Conservation (phyloP, 2,888 invertebrate genomes). For the Brachyptera putata region DNA sequence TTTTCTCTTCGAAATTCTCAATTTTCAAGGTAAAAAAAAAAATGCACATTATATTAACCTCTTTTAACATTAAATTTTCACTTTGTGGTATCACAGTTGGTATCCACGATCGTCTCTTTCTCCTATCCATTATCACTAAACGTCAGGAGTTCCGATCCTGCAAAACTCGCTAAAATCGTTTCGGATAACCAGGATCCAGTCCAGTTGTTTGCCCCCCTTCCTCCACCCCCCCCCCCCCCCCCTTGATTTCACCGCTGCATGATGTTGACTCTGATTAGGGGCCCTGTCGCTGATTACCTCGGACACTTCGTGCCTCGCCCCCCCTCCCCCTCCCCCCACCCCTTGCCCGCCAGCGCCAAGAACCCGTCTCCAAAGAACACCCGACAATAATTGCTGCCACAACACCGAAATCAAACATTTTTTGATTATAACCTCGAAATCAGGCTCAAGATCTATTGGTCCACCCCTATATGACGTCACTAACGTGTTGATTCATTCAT, state of each 20-base stretch:
- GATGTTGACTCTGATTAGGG: slow-evolving; percentile 7
- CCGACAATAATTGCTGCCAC: not conserved
- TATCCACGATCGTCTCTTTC: too few relatives aligned
- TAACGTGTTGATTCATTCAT: slow-evolving; percentile 3
- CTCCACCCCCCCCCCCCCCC: not conserved
- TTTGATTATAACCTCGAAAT: too few relatives aligned
- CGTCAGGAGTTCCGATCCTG: too few relatives aligned
- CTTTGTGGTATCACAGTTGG: too few relatives aligned
- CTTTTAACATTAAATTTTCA: too few relatives aligned
- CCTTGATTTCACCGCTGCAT: not conserved
- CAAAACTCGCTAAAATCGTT: too few relatives aligned
- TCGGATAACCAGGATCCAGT: too few relatives aligned
- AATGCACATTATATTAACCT: too few relatives aligned
- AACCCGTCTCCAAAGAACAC: not conserved
- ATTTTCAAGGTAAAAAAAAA: too few relatives aligned
- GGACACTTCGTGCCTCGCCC: not conserved
- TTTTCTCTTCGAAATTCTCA: too few relatives aligned
- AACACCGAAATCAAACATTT: not conserved
- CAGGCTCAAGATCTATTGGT: slow-evolving; percentile 1
- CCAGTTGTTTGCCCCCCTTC: not conserved
- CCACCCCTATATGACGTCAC: not conserved
- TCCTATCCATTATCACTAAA: too few relatives aligned
- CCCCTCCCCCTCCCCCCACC: not conserved
- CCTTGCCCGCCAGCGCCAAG: not conserved
- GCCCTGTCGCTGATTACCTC: not conserved